Conservation (phyloP, 2,888 invertebrate species). For the Orthosia incerta region DNA sequence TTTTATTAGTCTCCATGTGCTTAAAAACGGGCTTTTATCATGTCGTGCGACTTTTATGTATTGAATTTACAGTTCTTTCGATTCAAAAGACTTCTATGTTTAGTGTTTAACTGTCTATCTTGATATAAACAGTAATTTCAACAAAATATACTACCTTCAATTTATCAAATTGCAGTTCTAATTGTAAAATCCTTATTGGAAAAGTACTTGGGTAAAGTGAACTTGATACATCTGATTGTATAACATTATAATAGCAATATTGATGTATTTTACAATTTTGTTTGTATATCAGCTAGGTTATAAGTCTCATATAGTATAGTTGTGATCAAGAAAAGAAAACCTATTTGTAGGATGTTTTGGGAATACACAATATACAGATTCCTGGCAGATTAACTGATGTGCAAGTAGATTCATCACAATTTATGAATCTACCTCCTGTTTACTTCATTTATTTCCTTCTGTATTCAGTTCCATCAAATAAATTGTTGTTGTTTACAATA, state of each 20-base stretch:
- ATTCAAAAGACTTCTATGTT: constrained; percentile 1
- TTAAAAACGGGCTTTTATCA: constrained; percentile 42
- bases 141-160: constrained; percentile 15
- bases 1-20: constrained; percentile 73
- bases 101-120: not conserved
- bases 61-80: constrained; percentile 10
- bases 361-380: not conserved
- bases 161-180: constrained; percentile 7
- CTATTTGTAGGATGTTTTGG: not conserved
- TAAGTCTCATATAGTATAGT: not conserved
- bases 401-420: not conserved
- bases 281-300: constrained; percentile 20
- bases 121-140: constrained; percentile 2
- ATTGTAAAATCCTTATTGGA: constrained; percentile 5
- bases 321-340: not conserved
- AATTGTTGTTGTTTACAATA: constrained; percentile 11
- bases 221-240: constrained; percentile 38
- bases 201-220: constrained; percentile 9
- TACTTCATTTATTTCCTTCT: not conserved
- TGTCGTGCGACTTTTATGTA: constrained; percentile 10
- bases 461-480: not conserved
- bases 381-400: not conserved
- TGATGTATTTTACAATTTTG: constrained; percentile 36
- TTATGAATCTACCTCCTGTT: not conserved
- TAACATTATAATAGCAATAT: constrained; percentile 41